Evolutionary conservation across 1,140 invertebrate genomes (phyloP), one percentile per base, ranked within the genome.

Genomic region (Camponotus floridanus): DNA sequence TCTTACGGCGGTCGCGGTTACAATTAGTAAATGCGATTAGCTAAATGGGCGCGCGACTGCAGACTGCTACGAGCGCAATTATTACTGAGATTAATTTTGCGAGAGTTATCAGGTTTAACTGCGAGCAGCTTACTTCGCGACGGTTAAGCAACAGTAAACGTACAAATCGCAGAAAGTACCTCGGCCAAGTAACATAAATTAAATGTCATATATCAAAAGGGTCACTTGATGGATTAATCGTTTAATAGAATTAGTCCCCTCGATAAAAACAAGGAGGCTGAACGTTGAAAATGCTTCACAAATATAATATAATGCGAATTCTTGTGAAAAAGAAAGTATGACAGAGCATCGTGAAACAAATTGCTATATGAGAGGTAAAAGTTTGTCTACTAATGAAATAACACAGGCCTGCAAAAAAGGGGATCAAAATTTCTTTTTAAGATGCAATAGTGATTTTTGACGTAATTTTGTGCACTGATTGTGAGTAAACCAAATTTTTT

Each of bases 21-120:
- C 88, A 85, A 85, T 89, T 87, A 87, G 79, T 65, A 90, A 91
- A 86, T 87, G 42, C 76, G 86, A 90, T 86, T 91, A 87, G 48
- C 48, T 64, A 91, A 89, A 83, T 91, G 87, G 87, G 65, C 87
- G 79, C 55, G 87, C 84, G 86, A 84, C 62, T 84, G 79, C 62
- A 67, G 87, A n/a, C 70, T 31, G 61, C 51, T 67, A 51, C 62
- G 64, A 62, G 57, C 59, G 84, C 70, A 61, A 89, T 89, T 88
- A 89, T 88, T 86, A 78, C 87, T 15, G 64, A 76, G 87, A 89
- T 88, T 88, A 88, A 89, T 89, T 86, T 86, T 79, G 76, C 74
- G 48, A 61, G 76, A 89, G 73, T 89, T 88, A 86, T 89, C 84
- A 59, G 74, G 70, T 88, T 88, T 76, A 86, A 81, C 70, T 88